A percentile compares a stretch with the other conserved stretches of the same genome.
These are phyloP conservation scores for Fragum sueziense DNA, from an alignment of 2,888 invertebrate genomes.

Conservation along the genomic window DNA sequence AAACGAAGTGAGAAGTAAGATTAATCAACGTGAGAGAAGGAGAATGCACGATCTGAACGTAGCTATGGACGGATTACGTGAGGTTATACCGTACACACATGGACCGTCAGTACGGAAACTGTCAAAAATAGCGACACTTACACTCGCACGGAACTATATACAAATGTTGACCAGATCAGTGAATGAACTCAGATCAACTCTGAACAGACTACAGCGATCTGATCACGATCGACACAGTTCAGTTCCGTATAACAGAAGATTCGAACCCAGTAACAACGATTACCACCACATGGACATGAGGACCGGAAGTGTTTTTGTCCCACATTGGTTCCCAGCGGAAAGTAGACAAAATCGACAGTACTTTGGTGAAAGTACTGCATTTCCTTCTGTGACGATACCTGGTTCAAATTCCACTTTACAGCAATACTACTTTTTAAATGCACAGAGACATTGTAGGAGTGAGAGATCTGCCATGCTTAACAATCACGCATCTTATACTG, in stretches of 20 bases:
- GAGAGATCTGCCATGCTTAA: background rate
- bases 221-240: background rate
- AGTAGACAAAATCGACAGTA: background rate
- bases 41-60: slow-evolving; percentile 83
- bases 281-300: background rate
- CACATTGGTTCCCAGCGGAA: slow-evolving; percentile 1
- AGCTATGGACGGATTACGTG: slow-evolving; percentile 77
- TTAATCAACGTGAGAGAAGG: slow-evolving; percentile 82
- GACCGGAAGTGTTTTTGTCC: background rate
- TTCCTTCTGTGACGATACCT: background rate
- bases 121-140: slow-evolving; percentile 75
- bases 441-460: background rate
- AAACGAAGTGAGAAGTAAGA: slow-evolving; percentile 59
- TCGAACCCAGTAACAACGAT: background rate
- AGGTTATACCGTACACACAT: slow-evolving; percentile 75
- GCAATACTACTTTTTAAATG: background rate
- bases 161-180: slow-evolving; percentile 70
- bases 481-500: background rate
- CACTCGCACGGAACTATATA: slow-evolving; percentile 74
- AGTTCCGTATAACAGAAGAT: background rate
- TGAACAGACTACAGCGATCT: slow-evolving; percentile 50
- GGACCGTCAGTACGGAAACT: slow-evolving; percentile 74
- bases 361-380: background rate
- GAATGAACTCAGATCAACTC: slow-evolving; percentile 70
- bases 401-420: background rate